A percentile compares a stretch with the other conserved stretches of the same genome.
These are phyloP conservation scores for Pholis gunnellus DNA, from an alignment of 2,113 vertebrate species.

Conservation along the genomic window DNA sequence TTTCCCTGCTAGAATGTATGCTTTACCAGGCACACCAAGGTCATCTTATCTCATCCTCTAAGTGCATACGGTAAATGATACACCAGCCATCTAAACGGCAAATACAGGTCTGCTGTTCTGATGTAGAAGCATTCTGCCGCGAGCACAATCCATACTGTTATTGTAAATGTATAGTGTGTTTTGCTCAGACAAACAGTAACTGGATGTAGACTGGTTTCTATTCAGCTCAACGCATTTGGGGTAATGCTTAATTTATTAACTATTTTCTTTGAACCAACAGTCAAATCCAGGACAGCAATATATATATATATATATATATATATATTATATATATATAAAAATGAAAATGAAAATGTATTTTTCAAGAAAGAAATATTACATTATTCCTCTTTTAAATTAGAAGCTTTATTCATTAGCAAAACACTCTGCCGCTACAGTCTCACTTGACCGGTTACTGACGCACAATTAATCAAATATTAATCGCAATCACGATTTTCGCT, in stretches of 20 bases:
- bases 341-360: not conserved
- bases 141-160: slow-evolving; percentile 4
- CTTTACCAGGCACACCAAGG: slow-evolving; percentile 76
- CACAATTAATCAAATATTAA: too few relatives aligned
- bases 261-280: not conserved
- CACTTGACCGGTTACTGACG: too few relatives aligned
- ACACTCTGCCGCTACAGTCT: not conserved
- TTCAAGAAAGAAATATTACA: not conserved
- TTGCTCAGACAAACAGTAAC: slow-evolving; percentile 20
- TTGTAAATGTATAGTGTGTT: slow-evolving; percentile 6
- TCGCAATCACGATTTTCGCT: too few relatives aligned
- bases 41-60: slow-evolving; percentile 81
- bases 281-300: not conserved
- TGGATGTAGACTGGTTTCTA: slow-evolving; percentile 4
- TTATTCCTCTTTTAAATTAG: not conserved
- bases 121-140: slow-evolving; percentile 34
- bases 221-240: not conserved
- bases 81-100: slow-evolving; percentile 64
- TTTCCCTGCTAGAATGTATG: slow-evolving; percentile 69
- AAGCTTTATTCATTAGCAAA: not conserved
- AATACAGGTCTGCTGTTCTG: slow-evolving; percentile 35
- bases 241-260: not conserved
- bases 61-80: slow-evolving; percentile 82
- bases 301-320: not conserved
- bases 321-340: not conserved